Conservation (phyloP, 2,888 invertebrate species). For the Drosophila limbata region DNA sequence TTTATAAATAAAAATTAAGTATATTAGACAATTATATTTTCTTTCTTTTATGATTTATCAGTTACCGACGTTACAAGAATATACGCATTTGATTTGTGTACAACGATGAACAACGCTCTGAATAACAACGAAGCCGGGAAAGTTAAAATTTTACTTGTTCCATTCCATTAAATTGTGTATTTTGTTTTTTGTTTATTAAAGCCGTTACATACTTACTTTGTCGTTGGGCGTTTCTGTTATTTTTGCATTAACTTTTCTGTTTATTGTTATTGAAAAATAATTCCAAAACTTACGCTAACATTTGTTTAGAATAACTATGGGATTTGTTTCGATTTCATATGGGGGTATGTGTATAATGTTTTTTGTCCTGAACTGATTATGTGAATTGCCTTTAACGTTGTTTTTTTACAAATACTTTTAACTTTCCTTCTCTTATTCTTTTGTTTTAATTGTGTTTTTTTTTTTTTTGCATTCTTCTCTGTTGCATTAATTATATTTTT, state of each 20-base stretch:
- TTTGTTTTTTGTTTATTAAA: conserved; percentile 30
- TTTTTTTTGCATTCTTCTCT: conserved; percentile 31
- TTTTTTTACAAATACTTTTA: conserved; percentile 59
- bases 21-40: conserved; percentile 39
- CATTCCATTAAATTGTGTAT: conserved; percentile 23
- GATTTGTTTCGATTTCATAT: conserved; percentile 41
- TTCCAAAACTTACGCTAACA: conserved; percentile 75
- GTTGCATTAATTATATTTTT: conserved; percentile 47
- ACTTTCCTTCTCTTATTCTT: conserved; percentile 34
- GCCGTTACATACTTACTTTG: conserved; percentile 72
- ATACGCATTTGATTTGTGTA: conserved; percentile 14
- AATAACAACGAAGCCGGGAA: conserved; percentile 46
- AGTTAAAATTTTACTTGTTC: conserved; percentile 21
- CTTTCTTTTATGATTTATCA: conserved; percentile 9
- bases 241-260: conserved; percentile 36
- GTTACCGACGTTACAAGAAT: conserved; percentile 35
- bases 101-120: conserved; percentile 47
- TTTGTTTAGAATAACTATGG: conserved; percentile 61
- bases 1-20: conserved; percentile 49
- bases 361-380: conserved; percentile 46
- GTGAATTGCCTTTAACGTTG: conserved; percentile 46
- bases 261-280: conserved; percentile 64
- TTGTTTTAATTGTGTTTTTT: conserved; percentile 28
- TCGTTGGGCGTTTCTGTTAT: conserved; percentile 62
- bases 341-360: conserved; percentile 47